Percentiles rank a stretch among this genome's conserved stretches.
Evolutionary conservation across 2,797 vertebrate genomes (phyloP).

Genomic region (Holocentrus rufus): DNA sequence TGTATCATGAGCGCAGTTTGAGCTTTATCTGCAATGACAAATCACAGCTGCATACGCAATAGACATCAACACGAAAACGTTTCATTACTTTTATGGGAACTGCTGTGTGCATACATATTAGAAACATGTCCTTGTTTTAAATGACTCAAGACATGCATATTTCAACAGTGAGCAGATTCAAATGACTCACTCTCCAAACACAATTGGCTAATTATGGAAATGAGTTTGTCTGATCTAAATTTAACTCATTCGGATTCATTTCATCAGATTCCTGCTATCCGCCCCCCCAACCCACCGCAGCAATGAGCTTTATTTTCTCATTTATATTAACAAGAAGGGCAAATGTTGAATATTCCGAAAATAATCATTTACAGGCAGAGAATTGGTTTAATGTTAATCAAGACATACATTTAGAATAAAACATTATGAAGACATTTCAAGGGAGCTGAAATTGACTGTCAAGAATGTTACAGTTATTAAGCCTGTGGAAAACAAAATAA

Average conservation of each 20-base stretch:
- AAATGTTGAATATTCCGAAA: conserved; percentile 50
- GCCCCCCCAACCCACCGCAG: conserved; percentile 1
- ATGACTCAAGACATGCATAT: conserved; percentile 70
- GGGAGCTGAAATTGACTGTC: conserved; percentile 44
- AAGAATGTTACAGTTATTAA: conserved; percentile 49
- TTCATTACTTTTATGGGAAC: conserved; percentile 37
- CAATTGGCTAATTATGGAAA: conserved; percentile 76
- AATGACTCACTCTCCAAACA: conserved; percentile 68
- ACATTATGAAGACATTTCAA: conserved; percentile 44
- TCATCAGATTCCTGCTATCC: conserved; percentile 62
- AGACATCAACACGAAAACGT: conserved; percentile 29
- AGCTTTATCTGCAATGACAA: conserved; percentile 21
- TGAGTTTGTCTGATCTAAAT: conserved; percentile 63
- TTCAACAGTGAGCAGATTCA: conserved; percentile 63
- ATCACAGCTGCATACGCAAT: conserved; percentile 23
- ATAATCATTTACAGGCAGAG: conserved; percentile 43
- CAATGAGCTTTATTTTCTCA: conserved; percentile 35
- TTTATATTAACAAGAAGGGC: conserved; percentile 35
- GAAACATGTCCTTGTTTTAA: conserved; percentile 58
- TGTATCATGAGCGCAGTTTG: neutral
- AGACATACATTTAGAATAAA: conserved; percentile 49
- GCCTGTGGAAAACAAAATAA: conserved; percentile 55
- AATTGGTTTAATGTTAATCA: conserved; percentile 59
- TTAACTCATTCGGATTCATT: conserved; percentile 65
- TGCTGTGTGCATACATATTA: conserved; percentile 41